These are phyloP conservation scores for cat (Felis catus) DNA, from an alignment of 2,113 vertebrate species.

Conservation along the genomic window F.catus_Fca126_mat1.0 CM031423.1:81337501-81338000, in stretches of 20 bases:
- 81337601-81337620: neutral
- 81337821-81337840: neutral
- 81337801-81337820: neutral
- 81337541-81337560: neutral
- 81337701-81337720: neutral
- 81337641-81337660: neutral
- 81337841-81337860: no score
- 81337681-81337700: neutral
- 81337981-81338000: no score
- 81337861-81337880: no score
- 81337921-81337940: no score
- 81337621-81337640: neutral
- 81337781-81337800: neutral
- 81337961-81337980: no score
- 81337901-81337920: no score
- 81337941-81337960: no score
- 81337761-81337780: neutral
- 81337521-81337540: neutral
- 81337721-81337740: neutral
- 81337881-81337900: no score
- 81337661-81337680: neutral
- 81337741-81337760: neutral
- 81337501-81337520: constrained; percentile 11
- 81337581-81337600: neutral
- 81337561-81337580: neutral